These are phyloP conservation scores for Gopherus evgoodei DNA, from an alignment of 2,113 vertebrate genomes.

Conservation along the genomic window DNA sequence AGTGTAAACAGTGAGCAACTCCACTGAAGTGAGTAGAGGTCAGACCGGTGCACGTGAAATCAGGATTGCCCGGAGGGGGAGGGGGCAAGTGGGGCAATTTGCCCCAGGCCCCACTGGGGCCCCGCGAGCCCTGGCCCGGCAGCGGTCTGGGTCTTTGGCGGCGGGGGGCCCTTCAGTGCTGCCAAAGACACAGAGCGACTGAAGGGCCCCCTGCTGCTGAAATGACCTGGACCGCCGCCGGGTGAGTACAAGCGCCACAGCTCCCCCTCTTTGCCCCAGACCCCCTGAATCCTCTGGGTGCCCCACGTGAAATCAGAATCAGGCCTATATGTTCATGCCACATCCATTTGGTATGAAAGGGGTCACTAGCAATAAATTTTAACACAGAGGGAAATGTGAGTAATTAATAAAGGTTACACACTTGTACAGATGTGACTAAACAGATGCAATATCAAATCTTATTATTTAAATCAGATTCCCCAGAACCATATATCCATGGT, in stretches of 20 bases:
- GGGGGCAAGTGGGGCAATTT: too few species aligned
- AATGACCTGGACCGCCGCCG: too few species aligned
- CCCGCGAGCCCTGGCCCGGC: too few species aligned
- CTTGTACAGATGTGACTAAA: not conserved
- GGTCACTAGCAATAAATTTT: not conserved
- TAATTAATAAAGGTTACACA: not conserved
- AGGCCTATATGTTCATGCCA: not conserved
- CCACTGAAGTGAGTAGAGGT: fast-evolving
- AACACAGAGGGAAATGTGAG: not conserved
- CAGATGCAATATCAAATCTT: not conserved
- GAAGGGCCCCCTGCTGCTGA: too few species aligned
- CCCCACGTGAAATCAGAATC: fast-evolving
- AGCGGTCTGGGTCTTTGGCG: too few species aligned
- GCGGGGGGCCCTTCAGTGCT: too few species aligned
- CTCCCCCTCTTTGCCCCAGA: too few species aligned
- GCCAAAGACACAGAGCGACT: too few species aligned
- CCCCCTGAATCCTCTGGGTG: too few species aligned
- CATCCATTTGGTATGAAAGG: not conserved
- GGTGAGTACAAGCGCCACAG: too few species aligned
- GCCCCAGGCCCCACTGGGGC: too few species aligned
- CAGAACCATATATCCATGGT: not conserved
- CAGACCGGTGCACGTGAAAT: fast-evolving
- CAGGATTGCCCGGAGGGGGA: too few species aligned
- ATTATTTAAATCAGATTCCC: not conserved
- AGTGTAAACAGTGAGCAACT: not conserved